These are phyloP conservation scores for Bombyx huttoni DNA, from an alignment of 2,888 invertebrate species.

Conservation along the genomic window DNA sequence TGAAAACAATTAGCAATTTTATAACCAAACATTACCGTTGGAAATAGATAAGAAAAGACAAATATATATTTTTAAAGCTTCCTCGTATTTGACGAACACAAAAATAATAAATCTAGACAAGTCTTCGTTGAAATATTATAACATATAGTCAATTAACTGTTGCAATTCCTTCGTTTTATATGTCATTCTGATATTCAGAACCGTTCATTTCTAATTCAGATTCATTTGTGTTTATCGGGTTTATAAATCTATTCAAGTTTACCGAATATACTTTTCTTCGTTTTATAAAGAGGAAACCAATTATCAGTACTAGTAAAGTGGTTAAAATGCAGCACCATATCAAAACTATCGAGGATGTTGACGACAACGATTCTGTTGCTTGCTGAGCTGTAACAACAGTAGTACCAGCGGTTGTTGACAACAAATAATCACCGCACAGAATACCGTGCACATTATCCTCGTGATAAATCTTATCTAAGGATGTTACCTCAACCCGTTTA, in stretches of 20 bases:
- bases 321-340: conserved; percentile 23
- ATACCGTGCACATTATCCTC: conserved; percentile 62
- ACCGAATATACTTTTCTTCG: conserved; percentile 6
- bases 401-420: conserved; percentile 8
- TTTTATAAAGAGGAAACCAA: conserved; percentile 11
- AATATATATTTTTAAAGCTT: no score
- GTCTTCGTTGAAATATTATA: no score
- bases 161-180: conserved; percentile 3
- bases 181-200: conserved; percentile 27
- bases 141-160: no score
- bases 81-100: no score
- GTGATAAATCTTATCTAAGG: conserved; percentile 49
- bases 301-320: conserved; percentile 15
- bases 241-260: conserved; percentile 5
- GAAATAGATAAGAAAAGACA: no score
- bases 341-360: conserved; percentile 12
- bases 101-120: no score
- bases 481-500: conserved; percentile 38
- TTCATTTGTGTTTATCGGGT: not conserved
- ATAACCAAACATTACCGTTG: no score
- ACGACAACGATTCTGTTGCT: not conserved
- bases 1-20: no score
- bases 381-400: not conserved
- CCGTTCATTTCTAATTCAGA: conserved; percentile 25
- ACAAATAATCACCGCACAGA: conserved; percentile 35